These are phyloP conservation scores for Macrosiphum euphorbiae DNA, from an alignment of 2,888 invertebrate species.

Conservation along the genomic window DNA sequence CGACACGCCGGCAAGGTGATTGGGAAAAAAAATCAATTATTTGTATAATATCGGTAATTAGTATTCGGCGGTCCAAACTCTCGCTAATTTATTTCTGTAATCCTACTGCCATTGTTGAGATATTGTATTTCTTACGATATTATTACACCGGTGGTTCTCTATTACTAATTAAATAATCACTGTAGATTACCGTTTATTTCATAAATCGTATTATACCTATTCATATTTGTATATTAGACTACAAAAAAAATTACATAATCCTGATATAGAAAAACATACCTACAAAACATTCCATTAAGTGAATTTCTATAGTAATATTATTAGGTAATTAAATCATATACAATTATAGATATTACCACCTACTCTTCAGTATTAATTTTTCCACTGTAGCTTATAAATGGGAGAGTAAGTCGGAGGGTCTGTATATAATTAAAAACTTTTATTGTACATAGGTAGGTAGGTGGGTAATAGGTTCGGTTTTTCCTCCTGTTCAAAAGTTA, in stretches of 20 bases:
- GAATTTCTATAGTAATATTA: neutral
- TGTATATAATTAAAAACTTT: no score
- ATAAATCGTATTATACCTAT: neutral
- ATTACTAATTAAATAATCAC: neutral
- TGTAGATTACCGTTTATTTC: neutral
- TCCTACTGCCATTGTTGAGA: neutral
- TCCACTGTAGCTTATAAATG: neutral
- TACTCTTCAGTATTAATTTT: neutral
- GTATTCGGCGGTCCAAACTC: no score
- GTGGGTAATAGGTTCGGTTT: neutral
- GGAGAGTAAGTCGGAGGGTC: no score
- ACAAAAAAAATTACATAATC: neutral
- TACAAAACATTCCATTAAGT: neutral
- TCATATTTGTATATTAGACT: neutral
- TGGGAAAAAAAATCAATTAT: neutral
- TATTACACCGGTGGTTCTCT: neutral
- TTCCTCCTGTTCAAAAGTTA: neutral
- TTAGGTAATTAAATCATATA: neutral
- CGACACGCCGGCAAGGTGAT: slow-evolving; percentile 72
- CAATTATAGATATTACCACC: no score
- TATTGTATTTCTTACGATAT: neutral
- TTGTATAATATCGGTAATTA: no score
- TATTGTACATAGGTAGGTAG: neutral
- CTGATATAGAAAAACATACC: neutral
- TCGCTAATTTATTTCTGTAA: neutral